Conservation (phyloP, 1,140 invertebrate genomes). For the Vanessa atalanta region DNA sequence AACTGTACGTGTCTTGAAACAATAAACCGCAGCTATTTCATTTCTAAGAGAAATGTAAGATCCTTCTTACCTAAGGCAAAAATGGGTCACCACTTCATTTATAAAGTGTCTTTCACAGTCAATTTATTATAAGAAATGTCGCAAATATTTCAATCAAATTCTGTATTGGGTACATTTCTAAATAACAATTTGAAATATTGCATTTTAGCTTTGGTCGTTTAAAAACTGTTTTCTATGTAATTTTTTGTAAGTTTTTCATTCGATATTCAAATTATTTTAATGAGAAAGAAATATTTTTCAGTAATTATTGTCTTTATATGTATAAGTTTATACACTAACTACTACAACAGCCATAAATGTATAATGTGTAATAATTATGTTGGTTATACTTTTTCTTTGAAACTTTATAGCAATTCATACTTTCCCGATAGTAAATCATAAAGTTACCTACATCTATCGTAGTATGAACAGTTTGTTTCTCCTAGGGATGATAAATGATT, state of each 20-base stretch:
- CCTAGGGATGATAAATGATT: constrained; percentile 53
- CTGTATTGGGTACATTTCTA: constrained; percentile 3
- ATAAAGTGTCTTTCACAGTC: constrained; percentile 41
- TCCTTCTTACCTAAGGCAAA: constrained; percentile 33
- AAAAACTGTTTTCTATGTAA: background rate
- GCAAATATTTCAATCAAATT: constrained; percentile 35
- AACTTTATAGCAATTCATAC: background rate
- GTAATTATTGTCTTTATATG: background rate
- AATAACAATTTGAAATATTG: constrained; percentile 13
- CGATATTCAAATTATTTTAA: background rate
- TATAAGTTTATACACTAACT: background rate
- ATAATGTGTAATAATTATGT: constrained; percentile 2
- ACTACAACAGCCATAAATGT: background rate
- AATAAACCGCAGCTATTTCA: constrained; percentile 24
- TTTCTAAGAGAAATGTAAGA: constrained; percentile 32
- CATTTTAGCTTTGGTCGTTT: constrained; percentile 3
- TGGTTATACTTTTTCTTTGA: constrained; percentile 1
- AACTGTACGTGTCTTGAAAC: constrained; percentile 25
- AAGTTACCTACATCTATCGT: constrained; percentile 26
- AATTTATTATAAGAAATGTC: constrained; percentile 39
- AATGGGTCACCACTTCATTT: constrained; percentile 41
- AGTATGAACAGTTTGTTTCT: constrained; percentile 43
- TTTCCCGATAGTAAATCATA: constrained; percentile 12
- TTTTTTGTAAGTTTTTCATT: background rate
- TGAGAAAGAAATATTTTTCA: background rate